Percentiles rank a stretch among this genome's conserved stretches.
Evolutionary conservation across 2,797 vertebrate genomes (phyloP).

Genomic region (Hylomyscus alleni): DNA sequence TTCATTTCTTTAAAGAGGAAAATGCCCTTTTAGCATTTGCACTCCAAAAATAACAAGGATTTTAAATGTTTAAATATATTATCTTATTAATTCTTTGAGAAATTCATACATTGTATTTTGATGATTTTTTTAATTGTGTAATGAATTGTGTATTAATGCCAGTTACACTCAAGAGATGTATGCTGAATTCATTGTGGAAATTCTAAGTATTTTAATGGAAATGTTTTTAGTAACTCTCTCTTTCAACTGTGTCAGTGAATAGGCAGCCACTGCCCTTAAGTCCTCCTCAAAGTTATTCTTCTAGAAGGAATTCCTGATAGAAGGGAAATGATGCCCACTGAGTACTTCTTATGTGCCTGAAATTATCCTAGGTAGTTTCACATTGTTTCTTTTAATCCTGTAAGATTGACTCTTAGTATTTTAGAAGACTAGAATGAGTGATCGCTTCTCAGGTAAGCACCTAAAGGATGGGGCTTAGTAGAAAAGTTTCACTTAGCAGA

Average conservation of each 20-base stretch:
- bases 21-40: neutral
- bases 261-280: neutral
- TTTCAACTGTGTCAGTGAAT: neutral
- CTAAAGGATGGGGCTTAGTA: neutral
- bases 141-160: neutral
- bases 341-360: neutral
- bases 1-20: conserved; percentile 22
- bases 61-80: neutral
- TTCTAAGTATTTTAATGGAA: neutral
- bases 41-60: neutral
- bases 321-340: neutral
- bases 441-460: neutral
- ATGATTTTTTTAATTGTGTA: neutral
- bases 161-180: neutral
- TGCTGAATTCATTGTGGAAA: neutral
- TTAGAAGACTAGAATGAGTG: neutral
- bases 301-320: neutral
- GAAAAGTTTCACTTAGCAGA: neutral
- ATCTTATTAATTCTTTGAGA: neutral
- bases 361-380: neutral
- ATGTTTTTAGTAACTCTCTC: neutral
- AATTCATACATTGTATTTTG: neutral
- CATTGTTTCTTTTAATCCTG: neutral
- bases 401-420: neutral
- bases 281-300: neutral